Conservation (phyloP, 2,797 vertebrate species). For the Siniperca undulata region DNA sequence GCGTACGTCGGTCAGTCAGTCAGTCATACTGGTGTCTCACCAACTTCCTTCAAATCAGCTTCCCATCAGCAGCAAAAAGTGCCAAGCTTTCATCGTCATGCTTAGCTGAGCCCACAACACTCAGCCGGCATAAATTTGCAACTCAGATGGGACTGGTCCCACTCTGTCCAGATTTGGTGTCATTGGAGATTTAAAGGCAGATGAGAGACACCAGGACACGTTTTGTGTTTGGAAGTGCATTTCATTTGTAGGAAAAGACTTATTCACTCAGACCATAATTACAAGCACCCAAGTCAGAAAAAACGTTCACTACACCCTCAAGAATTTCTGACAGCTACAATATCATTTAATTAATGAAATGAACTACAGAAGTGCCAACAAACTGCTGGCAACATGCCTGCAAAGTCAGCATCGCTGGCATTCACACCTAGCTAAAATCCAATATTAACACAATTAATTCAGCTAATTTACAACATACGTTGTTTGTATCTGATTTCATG, state of each 20-base stretch:
- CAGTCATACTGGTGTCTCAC: conserved; percentile 18
- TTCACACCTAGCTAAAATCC: neutral
- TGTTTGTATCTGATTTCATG: neutral
- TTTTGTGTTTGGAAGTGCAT: neutral
- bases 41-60: conserved; percentile 23
- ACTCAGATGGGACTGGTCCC: conserved; percentile 30
- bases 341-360: neutral
- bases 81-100: neutral
- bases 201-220: neutral
- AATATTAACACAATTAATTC: neutral
- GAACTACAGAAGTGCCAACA: neutral
- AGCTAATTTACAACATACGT: neutral
- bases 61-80: neutral
- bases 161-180: conserved; percentile 17
- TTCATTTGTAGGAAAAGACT: conserved; percentile 4
- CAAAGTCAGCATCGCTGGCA: neutral
- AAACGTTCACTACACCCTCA: neutral
- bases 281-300: neutral
- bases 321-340: neutral
- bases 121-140: conserved; percentile 3
- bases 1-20: neutral
- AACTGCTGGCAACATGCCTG: neutral
- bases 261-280: neutral
- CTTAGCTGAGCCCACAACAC: conserved; percentile 1
- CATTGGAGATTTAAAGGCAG: conserved; percentile 14